Percentiles rank a stretch among this genome's conserved stretches.
Evolutionary conservation across 2,888 invertebrate species (phyloP).

Genomic region (Pterobdella sp.): DNA sequence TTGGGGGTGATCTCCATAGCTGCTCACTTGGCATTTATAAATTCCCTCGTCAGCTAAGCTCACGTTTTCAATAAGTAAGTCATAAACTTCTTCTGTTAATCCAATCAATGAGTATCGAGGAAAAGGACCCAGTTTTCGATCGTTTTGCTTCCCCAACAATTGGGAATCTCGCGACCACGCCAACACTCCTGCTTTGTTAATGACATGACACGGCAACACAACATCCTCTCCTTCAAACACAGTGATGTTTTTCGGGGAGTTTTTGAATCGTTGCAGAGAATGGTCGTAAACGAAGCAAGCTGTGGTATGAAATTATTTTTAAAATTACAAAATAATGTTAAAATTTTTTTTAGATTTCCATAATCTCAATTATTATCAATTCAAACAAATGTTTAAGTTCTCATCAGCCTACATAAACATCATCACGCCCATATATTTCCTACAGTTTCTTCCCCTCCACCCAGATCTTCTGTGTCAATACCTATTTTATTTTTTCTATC

Average conservation of each 20-base stretch:
- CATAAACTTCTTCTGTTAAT: not conserved
- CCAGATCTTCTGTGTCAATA: too few species aligned
- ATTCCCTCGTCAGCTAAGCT: not conserved
- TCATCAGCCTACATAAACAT: too few species aligned
- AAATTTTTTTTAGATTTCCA: too few species aligned
- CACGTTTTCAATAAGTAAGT: not conserved
- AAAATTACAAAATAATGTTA: too few species aligned
- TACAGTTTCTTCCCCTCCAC: too few species aligned
- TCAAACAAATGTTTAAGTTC: too few species aligned
- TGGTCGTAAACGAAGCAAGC: not conserved
- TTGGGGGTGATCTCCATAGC: not conserved
- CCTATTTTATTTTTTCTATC: too few species aligned
- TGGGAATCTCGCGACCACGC: not conserved
- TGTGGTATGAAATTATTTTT: too few species aligned
- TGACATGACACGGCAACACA: constrained; percentile 1
- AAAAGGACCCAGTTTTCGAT: not conserved
- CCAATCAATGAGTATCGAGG: not conserved
- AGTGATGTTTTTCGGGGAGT: not conserved
- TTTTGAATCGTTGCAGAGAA: not conserved
- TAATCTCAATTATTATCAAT: too few species aligned
- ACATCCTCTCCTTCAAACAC: not conserved
- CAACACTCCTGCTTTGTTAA: not conserved
- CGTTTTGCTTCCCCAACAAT: constrained; percentile 1
- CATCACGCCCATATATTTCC: too few species aligned
- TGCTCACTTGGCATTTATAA: constrained; percentile 5